A percentile compares a stretch with the other conserved stretches of the same genome.
phyloP scores from a whole-genome alignment of 30 jellyfish, hydroid and myxozoan genomes.

The Rhopilema esculentum region DNA sequence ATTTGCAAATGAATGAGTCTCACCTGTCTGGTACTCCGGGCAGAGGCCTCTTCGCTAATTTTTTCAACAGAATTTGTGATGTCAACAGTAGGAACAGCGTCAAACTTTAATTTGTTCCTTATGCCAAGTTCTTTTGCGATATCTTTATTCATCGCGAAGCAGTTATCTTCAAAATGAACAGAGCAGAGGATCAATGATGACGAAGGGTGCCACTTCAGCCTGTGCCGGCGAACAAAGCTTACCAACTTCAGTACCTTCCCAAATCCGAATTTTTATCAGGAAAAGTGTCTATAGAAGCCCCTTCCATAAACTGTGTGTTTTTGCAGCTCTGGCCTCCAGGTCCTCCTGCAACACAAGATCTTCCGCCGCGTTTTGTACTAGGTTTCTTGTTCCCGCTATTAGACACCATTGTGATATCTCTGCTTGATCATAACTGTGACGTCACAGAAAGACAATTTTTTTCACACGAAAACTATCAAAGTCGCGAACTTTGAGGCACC shows the following conservation, averaged over 20 bases:
- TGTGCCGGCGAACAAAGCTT: conserved; percentile 24
- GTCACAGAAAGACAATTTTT: no score
- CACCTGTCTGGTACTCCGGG: not conserved
- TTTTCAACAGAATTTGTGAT: conserved; percentile 20
- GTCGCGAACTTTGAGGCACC: not conserved
- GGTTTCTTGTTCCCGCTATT: not conserved
- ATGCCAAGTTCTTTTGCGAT: conserved; percentile 63
- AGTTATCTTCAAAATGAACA: conserved; percentile 34
- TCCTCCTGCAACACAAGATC: conserved; percentile 16
- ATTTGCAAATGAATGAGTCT: not conserved
- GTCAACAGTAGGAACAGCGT: conserved; percentile 49
- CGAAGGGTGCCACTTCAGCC: conserved; percentile 16
- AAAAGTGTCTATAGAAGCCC: conserved; percentile 10
- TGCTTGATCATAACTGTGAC: no score
- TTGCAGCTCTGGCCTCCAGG: conserved; percentile 23
- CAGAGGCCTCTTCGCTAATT: not conserved
- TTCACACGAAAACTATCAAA: no score
- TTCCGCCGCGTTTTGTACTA: conserved; percentile 1
- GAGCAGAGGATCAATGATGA: conserved; percentile 4
- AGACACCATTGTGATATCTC: not conserved
- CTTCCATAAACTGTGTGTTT: conserved; percentile 7
- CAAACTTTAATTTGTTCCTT: conserved; percentile 7
- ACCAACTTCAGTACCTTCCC: conserved; percentile 7
- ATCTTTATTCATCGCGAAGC: conserved; percentile 25
- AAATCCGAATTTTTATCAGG: conserved; percentile 1